Conservation (phyloP, 2,113 vertebrate species). For the Carlito syrichta region DNA sequence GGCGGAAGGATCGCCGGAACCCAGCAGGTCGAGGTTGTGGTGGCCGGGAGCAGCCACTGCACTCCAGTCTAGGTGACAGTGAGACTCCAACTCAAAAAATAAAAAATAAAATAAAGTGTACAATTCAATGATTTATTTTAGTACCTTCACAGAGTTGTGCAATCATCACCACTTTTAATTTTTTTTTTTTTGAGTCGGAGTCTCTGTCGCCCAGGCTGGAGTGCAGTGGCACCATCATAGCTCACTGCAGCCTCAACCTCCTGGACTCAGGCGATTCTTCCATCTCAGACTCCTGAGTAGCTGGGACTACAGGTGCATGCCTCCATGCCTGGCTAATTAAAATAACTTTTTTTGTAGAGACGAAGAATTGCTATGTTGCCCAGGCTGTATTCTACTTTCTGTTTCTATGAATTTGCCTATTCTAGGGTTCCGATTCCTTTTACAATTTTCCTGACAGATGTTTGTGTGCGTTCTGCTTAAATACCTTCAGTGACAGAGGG, state of each 20-base stretch:
- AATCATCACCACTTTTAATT: background rate
- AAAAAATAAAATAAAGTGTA: no score
- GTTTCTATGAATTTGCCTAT: background rate
- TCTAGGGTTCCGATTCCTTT: constrained; percentile 17
- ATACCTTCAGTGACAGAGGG: background rate
- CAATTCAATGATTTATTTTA: background rate
- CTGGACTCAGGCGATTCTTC: background rate
- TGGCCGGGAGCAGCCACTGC: no score
- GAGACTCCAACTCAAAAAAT: no score
- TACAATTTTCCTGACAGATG: background rate
- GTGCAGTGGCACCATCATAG: background rate
- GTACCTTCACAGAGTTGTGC: background rate
- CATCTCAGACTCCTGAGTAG: background rate
- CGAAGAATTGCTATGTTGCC: background rate
- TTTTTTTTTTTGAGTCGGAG: background rate
- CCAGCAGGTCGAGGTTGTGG: no score
- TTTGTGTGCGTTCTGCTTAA: background rate
- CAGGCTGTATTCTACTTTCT: background rate
- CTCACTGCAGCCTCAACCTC: background rate
- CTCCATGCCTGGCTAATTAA: background rate
- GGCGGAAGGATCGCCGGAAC: no score
- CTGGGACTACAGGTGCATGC: no score
- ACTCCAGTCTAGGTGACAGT: no score
- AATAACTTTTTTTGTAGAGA: background rate
- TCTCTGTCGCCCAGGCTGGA: background rate